These are phyloP conservation scores for Aleiodes alternator DNA, from an alignment of 2,888 invertebrate genomes.

Conservation along the genomic window DNA sequence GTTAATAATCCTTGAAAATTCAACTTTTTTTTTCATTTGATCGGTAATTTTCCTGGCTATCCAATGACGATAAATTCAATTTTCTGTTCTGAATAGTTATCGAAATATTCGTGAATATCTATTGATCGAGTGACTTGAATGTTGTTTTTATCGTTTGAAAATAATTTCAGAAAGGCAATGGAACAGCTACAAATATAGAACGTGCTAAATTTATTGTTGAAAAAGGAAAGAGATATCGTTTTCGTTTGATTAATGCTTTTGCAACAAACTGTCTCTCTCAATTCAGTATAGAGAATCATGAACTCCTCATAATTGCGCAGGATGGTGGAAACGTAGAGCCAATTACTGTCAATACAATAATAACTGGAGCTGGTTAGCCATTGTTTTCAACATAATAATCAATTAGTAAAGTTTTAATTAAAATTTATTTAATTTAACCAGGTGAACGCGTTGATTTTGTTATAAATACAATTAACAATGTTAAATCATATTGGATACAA, in stretches of 20 bases:
- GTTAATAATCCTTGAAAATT: background rate
- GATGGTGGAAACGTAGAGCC: slow-evolving; percentile 78
- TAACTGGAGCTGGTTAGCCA: slow-evolving; percentile 76
- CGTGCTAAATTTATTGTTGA: slow-evolving; percentile 64
- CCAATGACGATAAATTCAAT: background rate
- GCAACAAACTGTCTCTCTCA: slow-evolving; percentile 77
- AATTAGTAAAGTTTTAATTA: too few relatives aligned
- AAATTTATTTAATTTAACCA: slow-evolving; percentile 62
- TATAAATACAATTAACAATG: slow-evolving; percentile 74
- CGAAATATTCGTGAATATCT: too few relatives aligned
- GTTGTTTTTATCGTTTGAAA: background rate
- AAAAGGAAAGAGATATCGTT: slow-evolving; percentile 76
- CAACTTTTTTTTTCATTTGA: too few relatives aligned
- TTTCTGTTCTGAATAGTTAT: background rate
- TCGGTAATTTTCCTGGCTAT: too few relatives aligned
- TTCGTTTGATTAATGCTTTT: slow-evolving; percentile 78
- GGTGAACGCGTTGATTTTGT: slow-evolving; percentile 82
- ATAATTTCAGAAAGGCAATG: slow-evolving; percentile 22
- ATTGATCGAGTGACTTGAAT: too few relatives aligned
- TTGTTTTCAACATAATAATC: slow-evolving; percentile 43
- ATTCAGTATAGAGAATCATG: slow-evolving; percentile 76
- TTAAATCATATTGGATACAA: slow-evolving; percentile 77
- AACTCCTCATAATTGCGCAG: slow-evolving; percentile 76
- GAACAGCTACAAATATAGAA: slow-evolving; percentile 38
- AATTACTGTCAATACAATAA: slow-evolving; percentile 71